Evolutionary conservation across 2,797 vertebrate genomes (phyloP).

Genomic region (Linurgus olivaceus): DNA sequence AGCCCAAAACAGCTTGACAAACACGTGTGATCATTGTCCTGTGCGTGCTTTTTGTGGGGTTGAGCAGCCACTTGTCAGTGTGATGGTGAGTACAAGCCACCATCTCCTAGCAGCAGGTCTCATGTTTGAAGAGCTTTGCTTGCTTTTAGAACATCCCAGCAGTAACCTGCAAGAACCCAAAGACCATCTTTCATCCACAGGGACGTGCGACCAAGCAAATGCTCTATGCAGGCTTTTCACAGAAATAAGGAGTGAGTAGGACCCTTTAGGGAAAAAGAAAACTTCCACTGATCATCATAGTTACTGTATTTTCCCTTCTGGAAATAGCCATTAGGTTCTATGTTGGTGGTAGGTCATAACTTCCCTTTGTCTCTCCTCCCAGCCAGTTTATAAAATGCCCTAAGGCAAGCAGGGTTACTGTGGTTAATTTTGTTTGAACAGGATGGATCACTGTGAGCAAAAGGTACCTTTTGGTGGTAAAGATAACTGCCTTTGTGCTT

Average conservation of each 20-base stretch:
- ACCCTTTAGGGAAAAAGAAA: neutral
- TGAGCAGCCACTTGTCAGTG: rapidly evolving
- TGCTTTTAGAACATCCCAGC: neutral
- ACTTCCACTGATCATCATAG: neutral
- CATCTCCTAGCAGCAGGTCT: neutral
- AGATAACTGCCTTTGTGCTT: neutral
- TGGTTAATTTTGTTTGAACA: neutral
- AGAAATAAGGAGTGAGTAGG: neutral
- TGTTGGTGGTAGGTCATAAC: neutral
- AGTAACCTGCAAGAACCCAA: neutral
- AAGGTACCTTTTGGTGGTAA: neutral
- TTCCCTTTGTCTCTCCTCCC: neutral
- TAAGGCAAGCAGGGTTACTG: neutral
- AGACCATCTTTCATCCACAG: neutral
- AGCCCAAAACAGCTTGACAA: neutral
- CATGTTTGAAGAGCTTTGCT: neutral
- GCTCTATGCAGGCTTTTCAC: rapidly evolving
- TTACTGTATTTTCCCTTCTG: neutral
- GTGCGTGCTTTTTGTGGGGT: rapidly evolving
- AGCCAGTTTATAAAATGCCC: neutral
- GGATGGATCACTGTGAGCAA: neutral
- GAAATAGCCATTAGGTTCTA: neutral
- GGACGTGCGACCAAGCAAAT: neutral
- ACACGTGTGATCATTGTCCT: rapidly evolving
- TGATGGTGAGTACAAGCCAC: neutral